These are phyloP conservation scores for Cataglyphis hispanica DNA, from an alignment of 1,140 invertebrate genomes.

Conservation along the genomic window DNA sequence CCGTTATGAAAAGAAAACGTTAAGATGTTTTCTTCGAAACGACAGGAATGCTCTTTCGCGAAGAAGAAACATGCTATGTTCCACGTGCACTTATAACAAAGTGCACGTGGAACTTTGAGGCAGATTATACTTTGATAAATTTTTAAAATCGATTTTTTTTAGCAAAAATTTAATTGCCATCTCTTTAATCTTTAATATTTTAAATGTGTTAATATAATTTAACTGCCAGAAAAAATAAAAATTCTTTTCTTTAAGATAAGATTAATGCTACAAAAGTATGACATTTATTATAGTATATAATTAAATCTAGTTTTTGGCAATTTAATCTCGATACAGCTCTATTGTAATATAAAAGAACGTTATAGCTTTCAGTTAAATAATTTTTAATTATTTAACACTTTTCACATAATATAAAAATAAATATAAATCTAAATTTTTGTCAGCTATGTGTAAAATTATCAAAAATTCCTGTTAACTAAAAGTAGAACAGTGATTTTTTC, in stretches of 20 bases:
- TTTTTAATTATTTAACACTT: slow-evolving; percentile 1
- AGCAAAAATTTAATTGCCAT: slow-evolving; percentile 12
- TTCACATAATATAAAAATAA: background rate
- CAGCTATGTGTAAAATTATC: background rate
- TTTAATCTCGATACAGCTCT: background rate
- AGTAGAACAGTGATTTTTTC: background rate
- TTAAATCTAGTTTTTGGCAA: background rate
- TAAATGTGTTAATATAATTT: background rate
- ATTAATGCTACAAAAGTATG: background rate
- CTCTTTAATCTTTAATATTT: background rate
- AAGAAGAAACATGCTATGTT: slow-evolving; percentile 11
- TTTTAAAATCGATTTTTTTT: slow-evolving; percentile 20
- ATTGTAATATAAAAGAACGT: background rate
- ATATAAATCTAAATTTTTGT: background rate
- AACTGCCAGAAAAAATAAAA: background rate
- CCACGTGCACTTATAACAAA: too few species aligned
- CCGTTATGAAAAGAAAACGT: slow-evolving; percentile 49
- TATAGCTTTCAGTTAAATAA: background rate
- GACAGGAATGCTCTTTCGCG: slow-evolving; percentile 1
- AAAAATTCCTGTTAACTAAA: slow-evolving; percentile 8
- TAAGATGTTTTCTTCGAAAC: slow-evolving; percentile 24
- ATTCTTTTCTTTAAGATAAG: background rate
- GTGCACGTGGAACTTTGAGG: background rate
- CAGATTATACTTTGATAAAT: slow-evolving; percentile 11
- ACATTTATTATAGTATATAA: background rate